Evolutionary conservation across 2,888 invertebrate genomes (phyloP), one percentile per base, ranked within the genome.

Genomic region (Acronicta psi): DNA sequence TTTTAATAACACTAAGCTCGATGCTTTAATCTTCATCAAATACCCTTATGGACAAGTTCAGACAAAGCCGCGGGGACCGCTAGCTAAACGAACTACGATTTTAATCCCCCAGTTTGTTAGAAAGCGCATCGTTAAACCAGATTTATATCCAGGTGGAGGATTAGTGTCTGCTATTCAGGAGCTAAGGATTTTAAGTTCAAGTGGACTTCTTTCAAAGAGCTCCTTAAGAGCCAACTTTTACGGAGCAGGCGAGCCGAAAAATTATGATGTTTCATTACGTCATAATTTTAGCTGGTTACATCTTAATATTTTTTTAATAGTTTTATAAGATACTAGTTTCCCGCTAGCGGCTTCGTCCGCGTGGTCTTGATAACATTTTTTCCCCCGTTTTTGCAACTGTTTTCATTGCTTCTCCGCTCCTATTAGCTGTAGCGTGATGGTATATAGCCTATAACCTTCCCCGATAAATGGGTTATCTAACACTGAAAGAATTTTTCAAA

Each of bases 71-170:
- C 14, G 14, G 20, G 41, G 2, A 18, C 13, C 34, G 14, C 10
- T 36, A 47, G 10, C 31, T 40, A 1, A 8, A 37, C 13, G 13
- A 20, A 45, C 37, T 41, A 38, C 40, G 17, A 14, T 17, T 63
- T 69, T 66, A 74, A 72, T 66, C 66, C 57, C 16, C 0, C 58
- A 58, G 61, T 63, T 65, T 59, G 60, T 74, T 59, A 59, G 57
- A 45, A 72, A 74, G 60, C 58, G 60, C 69, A 63, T 69, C 63
- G 75, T 75, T 75, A 66, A 61, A 75, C 47, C 59, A 49, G 75
- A 60, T 74, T 75, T 75, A 74, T 61, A 53, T 56, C 44, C 49
- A 66, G 60, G 59, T 63, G 17, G 36, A 51, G 51, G 34, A 57
- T 43, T 43, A 47, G 17, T 34, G 51, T 47, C 58, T 54, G 31